Evolutionary conservation across 2,113 vertebrate genomes (phyloP), one percentile per base, ranked within the genome.

Genomic region (Chroicocephalus ridibundus): DNA sequence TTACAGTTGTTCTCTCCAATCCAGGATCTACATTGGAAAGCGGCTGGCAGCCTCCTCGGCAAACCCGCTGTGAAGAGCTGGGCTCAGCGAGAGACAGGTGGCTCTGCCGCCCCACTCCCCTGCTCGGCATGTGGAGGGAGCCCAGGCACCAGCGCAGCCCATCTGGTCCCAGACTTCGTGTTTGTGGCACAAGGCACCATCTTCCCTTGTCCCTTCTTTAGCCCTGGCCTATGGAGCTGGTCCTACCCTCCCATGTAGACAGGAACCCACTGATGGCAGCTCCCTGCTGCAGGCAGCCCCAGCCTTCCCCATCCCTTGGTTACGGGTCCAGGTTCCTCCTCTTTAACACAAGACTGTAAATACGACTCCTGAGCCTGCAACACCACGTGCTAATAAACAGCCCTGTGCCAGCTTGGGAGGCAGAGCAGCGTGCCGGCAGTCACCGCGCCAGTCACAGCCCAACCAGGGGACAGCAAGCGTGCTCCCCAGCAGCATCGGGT

Each of bases 1-100:
- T 87, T 18, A 81, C 60, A 6, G 38, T 26, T 4, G 0, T 51
- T 91, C 58, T 93, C 46, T 74, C 79, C 38, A 3, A 57, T 52
- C 25, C 85, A 97, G 97, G 94, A 96, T 97, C 94, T 97, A 97
- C 96, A 97, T 97, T 1, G 97, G 97, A 81, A 97, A 97, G 91
- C 92, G 88, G 20, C 81, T 97, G 94, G 97, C 95, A 32, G 96
- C 96, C 61, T 96, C 96, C 42, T 95, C 97, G 0, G 91, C 91
- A 65, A 96, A 57, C 81, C 84, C 95, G 3, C 93, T 97, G 89
- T 97, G 94, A 97, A 65, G 71, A 85, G 17, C 32, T 2, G 11
- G 54, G 47, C 51, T 31, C 25, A 0, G 44, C 3, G 0, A 46
- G 36, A 44, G 58, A 21, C 1, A 11, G 40, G 21, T 6, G 24